Percentiles rank a stretch among this genome's conserved stretches.
phyloP scores from a whole-genome alignment of 2,888 invertebrate species.

The Anodontia alba region DNA sequence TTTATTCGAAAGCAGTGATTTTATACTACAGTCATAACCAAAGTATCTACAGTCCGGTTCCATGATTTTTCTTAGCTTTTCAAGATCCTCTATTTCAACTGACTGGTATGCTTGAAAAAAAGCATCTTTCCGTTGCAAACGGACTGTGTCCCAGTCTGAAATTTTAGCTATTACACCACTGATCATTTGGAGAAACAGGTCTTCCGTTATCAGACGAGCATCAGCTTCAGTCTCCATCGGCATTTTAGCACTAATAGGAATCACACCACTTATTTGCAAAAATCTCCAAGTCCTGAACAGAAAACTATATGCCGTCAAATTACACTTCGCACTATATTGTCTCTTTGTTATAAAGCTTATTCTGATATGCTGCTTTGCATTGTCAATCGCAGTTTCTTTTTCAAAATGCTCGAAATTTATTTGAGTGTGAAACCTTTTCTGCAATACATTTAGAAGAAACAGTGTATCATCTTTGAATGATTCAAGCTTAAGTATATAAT shows the following conservation, averaged over 20 bases:
- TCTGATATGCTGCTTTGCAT: slow-evolving; percentile 35
- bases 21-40: slow-evolving; percentile 60
- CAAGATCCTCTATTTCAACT: slow-evolving; percentile 56
- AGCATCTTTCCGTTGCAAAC: slow-evolving; percentile 64
- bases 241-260: slow-evolving; percentile 54
- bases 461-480: slow-evolving; percentile 62
- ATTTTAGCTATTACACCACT: slow-evolving; percentile 29
- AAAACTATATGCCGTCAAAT: slow-evolving; percentile 58
- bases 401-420: slow-evolving; percentile 66
- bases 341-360: slow-evolving; percentile 51
- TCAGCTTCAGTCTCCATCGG: slow-evolving; percentile 48
- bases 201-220: slow-evolving; percentile 25
- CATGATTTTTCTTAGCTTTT: slow-evolving; percentile 59
- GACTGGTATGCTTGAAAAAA: slow-evolving; percentile 66
- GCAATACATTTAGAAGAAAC: slow-evolving; percentile 51
- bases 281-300: slow-evolving; percentile 66
- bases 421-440: slow-evolving; percentile 45
- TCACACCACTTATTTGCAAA: slow-evolving; percentile 70
- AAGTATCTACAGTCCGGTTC: slow-evolving; percentile 70
- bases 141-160: slow-evolving; percentile 37
- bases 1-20: slow-evolving; percentile 31
- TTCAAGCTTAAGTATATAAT: slow-evolving; percentile 69
- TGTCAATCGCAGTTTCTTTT: slow-evolving; percentile 57
- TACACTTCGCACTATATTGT: slow-evolving; percentile 41
- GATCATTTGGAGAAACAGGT: slow-evolving; percentile 42